These are phyloP conservation scores for Limnephilus auricula DNA, from an alignment of 2,888 invertebrate species.

Conservation along the genomic window DNA sequence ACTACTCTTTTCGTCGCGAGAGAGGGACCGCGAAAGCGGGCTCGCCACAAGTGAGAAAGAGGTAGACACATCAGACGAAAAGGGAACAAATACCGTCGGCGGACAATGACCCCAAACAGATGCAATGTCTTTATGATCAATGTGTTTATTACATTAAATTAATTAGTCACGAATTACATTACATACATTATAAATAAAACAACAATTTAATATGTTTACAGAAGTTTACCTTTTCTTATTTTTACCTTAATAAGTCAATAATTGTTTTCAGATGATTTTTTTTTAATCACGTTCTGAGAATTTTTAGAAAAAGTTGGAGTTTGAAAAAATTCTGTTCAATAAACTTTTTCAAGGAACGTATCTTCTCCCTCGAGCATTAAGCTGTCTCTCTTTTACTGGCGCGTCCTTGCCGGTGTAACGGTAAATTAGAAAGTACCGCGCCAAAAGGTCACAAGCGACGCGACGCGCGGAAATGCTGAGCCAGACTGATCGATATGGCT, in stretches of 20 bases:
- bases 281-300: no score
- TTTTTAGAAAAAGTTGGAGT: background rate
- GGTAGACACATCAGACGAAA: slow-evolving; percentile 47
- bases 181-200: no score
- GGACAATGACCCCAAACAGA: slow-evolving; percentile 78
- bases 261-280: no score
- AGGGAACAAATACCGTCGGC: slow-evolving; percentile 69
- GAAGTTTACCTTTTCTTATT: no score
- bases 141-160: slow-evolving; percentile 3
- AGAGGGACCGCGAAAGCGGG: slow-evolving; percentile 4
- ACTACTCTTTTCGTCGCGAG: slow-evolving; percentile 20
- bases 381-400: slow-evolving; percentile 44
- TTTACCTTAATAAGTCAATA: no score
- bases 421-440: slow-evolving; percentile 52
- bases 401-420: slow-evolving; percentile 62
- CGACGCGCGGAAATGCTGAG: slow-evolving; percentile 4
- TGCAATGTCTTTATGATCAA: slow-evolving; percentile 77
- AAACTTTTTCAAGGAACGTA: background rate
- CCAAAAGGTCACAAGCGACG: slow-evolving; percentile 51
- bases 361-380: slow-evolving; percentile 41
- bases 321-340: background rate
- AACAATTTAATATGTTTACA: no score
- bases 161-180: background rate
- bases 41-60: slow-evolving; percentile 16
- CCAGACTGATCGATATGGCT: slow-evolving; percentile 10